Conservation (phyloP, 2,113 vertebrate genomes). For the Coreoperca whiteheadi region DNA sequence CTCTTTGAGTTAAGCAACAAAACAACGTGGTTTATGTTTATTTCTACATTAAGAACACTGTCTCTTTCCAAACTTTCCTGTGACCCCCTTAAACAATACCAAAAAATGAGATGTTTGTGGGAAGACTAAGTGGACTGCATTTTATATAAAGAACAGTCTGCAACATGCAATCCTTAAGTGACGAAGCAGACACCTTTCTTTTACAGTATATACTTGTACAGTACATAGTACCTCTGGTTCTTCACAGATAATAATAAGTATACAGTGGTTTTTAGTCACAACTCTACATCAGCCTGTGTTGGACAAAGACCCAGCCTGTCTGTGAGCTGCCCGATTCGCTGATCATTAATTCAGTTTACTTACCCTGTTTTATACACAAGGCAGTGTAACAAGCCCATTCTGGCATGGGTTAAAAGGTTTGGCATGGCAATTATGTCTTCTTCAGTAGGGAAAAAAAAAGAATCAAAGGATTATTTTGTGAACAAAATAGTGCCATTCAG, state of each 20-base stretch:
- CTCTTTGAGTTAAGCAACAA: slow-evolving; percentile 56
- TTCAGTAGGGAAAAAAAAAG: slow-evolving; percentile 26
- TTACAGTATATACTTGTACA: slow-evolving; percentile 1
- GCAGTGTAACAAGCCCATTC: slow-evolving; percentile 38
- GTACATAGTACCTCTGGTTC: neutral
- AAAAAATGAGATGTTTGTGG: slow-evolving; percentile 21
- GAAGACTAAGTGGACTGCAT: slow-evolving; percentile 13
- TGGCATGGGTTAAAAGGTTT: slow-evolving; percentile 65
- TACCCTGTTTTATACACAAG: slow-evolving; percentile 57
- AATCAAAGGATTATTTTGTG: slow-evolving; percentile 28
- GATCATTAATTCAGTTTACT: slow-evolving; percentile 66
- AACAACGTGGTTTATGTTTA: slow-evolving; percentile 44
- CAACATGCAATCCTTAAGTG: neutral
- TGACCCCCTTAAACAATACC: slow-evolving; percentile 19
- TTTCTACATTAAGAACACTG: slow-evolving; percentile 38
- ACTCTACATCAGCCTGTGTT: neutral
- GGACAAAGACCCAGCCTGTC: slow-evolving; percentile 38
- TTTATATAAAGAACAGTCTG: neutral
- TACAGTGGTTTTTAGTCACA: slow-evolving; percentile 41
- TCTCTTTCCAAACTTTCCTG: slow-evolving; percentile 25
- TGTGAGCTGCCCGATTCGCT: slow-evolving; percentile 49
- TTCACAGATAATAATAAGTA: slow-evolving; percentile 29
- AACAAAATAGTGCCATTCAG: slow-evolving; percentile 45
- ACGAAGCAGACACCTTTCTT: slow-evolving; percentile 20
- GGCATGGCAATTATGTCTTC: slow-evolving; percentile 50